Base-by-base conservation (phyloP, 2,113 vertebrate species). In the Pristiophorus japonicus region DNA sequence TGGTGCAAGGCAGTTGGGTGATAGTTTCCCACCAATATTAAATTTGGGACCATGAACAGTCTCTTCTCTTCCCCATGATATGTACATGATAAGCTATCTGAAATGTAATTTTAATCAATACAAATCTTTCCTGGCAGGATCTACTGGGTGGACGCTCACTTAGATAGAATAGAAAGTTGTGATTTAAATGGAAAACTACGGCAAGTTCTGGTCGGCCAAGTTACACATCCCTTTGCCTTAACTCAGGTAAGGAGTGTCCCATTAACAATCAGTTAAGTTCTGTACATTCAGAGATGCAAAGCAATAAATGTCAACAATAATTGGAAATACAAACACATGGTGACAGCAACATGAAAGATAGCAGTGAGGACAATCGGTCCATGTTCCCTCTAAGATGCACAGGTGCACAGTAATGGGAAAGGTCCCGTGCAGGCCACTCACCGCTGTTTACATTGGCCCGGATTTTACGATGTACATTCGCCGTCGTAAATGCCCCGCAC, bases 111-210 rank as follows among this genome's bases (percentile, higher is more conserved):
- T 67, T 67, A 42, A 27, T 66, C 22, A 45, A 66, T 24, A 51
- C 42, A 14, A 90, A 62, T 95, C 34, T 95, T 96, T 95, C 24
- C 16, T 96, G 96, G 38, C 97, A 99, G 99, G 97, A 99, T 99
- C 97, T 99, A 98, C 96, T 99, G 99, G 99, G 99, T 99, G 24
- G 99, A 99, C 73, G 99, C 99, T 0, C 99, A 99, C 96, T 96
- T 99, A 96, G 99, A 99, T 96, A 97, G 99, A 92, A 99, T 99
- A 24, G 99, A 99, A 97, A 99, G 99, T 1, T 98, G 98, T 0
- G 99, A 99, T 96, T 98, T 99, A 96, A 98, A 96, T 5, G 99
- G 99, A 73, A 99, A 99, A 92, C 97, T 99, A 30, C 98, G 99
- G 20, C 99, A 99, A 96, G 97, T 99, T 94, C 97, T 99, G 73